phyloP scores from a whole-genome alignment of 2,888 invertebrate species.

The Merodon equestris region DNA sequence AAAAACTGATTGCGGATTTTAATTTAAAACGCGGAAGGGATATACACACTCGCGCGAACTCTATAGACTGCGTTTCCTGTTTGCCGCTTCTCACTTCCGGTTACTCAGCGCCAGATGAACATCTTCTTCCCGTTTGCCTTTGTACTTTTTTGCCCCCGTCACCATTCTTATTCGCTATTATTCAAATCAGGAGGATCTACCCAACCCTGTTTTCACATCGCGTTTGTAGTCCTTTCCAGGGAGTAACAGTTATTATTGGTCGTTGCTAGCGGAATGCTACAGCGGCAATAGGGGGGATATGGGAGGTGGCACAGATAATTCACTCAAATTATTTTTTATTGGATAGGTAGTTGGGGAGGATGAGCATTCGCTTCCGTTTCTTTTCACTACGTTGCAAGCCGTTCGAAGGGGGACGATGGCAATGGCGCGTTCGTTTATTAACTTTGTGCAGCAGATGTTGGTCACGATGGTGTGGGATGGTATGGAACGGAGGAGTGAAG shows the following conservation, averaged over 20 bases:
- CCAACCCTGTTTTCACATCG: too few relatives aligned
- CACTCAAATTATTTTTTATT: constrained; percentile 56
- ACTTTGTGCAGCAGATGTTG: constrained; percentile 61
- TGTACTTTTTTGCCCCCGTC: too few relatives aligned
- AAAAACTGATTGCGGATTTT: constrained; percentile 37
- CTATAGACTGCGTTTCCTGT: constrained; percentile 20
- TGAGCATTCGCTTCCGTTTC: too few relatives aligned
- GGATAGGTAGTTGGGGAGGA: constrained; percentile 25
- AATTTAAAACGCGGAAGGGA: constrained; percentile 49
- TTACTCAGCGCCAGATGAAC: constrained; percentile 46
- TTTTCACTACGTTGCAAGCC: too few relatives aligned
- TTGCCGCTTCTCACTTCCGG: constrained; percentile 6
- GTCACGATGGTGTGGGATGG: constrained; percentile 23
- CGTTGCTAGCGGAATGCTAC: constrained; percentile 12
- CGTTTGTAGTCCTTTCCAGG: constrained; percentile 29
- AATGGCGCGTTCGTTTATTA: constrained; percentile 56
- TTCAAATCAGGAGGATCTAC: constrained; percentile 58
- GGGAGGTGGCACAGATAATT: constrained; percentile 7
- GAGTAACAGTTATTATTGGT: constrained; percentile 60
- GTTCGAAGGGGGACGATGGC: not conserved
- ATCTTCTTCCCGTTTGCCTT: constrained; percentile 3
- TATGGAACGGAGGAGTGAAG: constrained; percentile 20
- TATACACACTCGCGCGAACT: constrained; percentile 9
- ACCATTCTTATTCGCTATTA: constrained; percentile 52
- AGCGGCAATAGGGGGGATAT: not conserved